A percentile compares a stretch with the other conserved stretches of the same genome.
Conservation (phyloP, 2,888 invertebrate species). For the Electrophaes corylata region DNA sequence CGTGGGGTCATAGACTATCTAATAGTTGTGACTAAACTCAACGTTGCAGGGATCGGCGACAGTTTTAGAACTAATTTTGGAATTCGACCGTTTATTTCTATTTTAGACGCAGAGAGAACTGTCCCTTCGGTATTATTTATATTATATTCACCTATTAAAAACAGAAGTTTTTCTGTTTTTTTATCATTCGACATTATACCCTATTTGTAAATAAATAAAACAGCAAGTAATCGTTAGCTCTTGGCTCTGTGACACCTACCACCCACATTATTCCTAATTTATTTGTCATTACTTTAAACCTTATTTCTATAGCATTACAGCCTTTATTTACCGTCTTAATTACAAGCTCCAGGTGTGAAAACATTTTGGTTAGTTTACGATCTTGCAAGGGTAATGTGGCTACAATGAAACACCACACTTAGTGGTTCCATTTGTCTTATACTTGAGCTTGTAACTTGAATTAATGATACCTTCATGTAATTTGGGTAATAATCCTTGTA, state of each 20-base stretch:
- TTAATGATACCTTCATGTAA: conserved; percentile 18
- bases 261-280: background rate
- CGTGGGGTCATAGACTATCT: conserved; percentile 21
- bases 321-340: conserved; percentile 43
- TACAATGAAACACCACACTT: conserved; percentile 23
- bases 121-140: conserved; percentile 2
- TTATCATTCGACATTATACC: too few species aligned
- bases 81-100: conserved; percentile 26
- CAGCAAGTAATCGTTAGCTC: background rate
- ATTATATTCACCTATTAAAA: background rate
- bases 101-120: conserved; percentile 17
- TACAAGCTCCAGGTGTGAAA: conserved; percentile 50
- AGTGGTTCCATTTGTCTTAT: conserved; percentile 29
- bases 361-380: conserved; percentile 48
- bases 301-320: conserved; percentile 28
- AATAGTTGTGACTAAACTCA: conserved; percentile 37
- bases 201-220: too few species aligned
- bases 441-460: conserved; percentile 14
- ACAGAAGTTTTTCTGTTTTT: too few species aligned
- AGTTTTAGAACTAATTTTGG: conserved; percentile 42
- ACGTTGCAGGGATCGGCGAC: conserved; percentile 39
- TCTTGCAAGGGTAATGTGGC: conserved; percentile 34
- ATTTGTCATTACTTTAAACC: conserved; percentile 5
- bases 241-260: background rate
- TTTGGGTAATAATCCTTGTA: conserved; percentile 13